Percentiles rank a stretch among this genome's conserved stretches.
Evolutionary conservation across 2,113 vertebrate species (phyloP).

Genomic region (Grammomys surdaster): DNA sequence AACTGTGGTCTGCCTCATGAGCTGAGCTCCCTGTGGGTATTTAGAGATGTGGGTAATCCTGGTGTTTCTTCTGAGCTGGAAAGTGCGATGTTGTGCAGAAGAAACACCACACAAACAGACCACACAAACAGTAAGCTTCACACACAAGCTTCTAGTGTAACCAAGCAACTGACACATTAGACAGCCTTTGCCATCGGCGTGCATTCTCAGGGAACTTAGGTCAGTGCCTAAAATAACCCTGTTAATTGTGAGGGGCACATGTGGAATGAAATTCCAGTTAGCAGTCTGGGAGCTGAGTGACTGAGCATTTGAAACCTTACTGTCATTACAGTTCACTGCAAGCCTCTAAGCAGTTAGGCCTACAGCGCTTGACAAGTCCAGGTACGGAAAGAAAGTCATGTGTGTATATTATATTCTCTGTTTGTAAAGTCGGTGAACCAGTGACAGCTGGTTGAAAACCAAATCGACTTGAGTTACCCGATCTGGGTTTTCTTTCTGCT

Average conservation of each 20-base stretch:
- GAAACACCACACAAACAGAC: conserved; percentile 21
- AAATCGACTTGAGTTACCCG: conserved; percentile 79
- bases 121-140: conserved; percentile 29
- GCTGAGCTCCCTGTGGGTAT: conserved; percentile 3
- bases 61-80: conserved; percentile 27
- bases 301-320: conserved; percentile 81
- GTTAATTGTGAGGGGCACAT: conserved; percentile 88
- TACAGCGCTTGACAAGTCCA: conserved; percentile 38
- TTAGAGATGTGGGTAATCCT: conserved; percentile 36
- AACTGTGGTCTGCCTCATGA: neutral
- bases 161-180: conserved; percentile 83
- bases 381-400: conserved; percentile 68
- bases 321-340: conserved; percentile 75
- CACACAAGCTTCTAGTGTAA: conserved; percentile 78
- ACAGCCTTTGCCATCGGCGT: conserved; percentile 85
- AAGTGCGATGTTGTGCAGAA: neutral
- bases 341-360: conserved; percentile 62
- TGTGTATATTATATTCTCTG: conserved; percentile 58
- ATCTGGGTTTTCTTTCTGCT: conserved; percentile 63
- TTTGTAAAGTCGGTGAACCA: conserved; percentile 66
- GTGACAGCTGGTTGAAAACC: conserved; percentile 72
- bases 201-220: conserved; percentile 89
- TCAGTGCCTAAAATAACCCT: conserved; percentile 92
- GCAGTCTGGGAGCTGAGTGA: conserved; percentile 75
- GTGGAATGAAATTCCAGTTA: conserved; percentile 87